Evolutionary conservation across 92 coral and sea anemone species (phyloP).

Genomic region (Ricordea florida): DNA sequence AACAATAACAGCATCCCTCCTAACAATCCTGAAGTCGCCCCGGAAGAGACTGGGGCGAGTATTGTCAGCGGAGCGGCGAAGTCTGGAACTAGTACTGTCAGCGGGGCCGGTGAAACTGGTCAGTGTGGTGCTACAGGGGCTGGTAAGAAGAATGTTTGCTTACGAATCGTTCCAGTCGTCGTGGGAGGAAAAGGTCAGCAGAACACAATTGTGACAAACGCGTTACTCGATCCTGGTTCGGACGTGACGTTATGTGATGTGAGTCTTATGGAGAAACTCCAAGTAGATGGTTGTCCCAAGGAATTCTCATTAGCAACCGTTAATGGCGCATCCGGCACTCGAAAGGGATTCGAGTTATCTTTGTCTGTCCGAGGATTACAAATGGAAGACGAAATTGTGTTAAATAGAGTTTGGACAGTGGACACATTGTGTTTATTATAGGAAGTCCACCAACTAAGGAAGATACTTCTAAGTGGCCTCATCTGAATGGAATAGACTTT

Average conservation of each 20-base stretch:
- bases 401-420: constrained; percentile 35
- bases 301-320: constrained; percentile 27
- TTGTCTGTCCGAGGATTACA: not conserved
- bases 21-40: not conserved
- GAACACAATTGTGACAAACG: not conserved
- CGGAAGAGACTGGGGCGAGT: no score
- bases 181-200: not conserved
- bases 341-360: constrained; percentile 1
- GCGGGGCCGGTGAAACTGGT: constrained; percentile 2
- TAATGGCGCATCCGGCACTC: constrained; percentile 7
- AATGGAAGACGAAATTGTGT: not conserved
- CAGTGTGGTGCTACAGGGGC: not conserved
- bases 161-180: not conserved
- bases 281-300: not conserved
- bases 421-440: constrained; percentile 13
- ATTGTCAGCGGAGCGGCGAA: not conserved
- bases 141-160: not conserved
- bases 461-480: constrained; percentile 34
- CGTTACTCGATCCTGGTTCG: constrained; percentile 19
- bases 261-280: constrained; percentile 8
- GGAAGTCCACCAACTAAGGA: constrained; percentile 8
- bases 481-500: constrained; percentile 15
- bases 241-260: constrained; percentile 13
- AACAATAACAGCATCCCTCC: not conserved
- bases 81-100: not conserved